Percentiles rank a stretch among this genome's conserved stretches.
Evolutionary conservation across 2,888 invertebrate genomes (phyloP).

Genomic region (Drosophila merina): DNA sequence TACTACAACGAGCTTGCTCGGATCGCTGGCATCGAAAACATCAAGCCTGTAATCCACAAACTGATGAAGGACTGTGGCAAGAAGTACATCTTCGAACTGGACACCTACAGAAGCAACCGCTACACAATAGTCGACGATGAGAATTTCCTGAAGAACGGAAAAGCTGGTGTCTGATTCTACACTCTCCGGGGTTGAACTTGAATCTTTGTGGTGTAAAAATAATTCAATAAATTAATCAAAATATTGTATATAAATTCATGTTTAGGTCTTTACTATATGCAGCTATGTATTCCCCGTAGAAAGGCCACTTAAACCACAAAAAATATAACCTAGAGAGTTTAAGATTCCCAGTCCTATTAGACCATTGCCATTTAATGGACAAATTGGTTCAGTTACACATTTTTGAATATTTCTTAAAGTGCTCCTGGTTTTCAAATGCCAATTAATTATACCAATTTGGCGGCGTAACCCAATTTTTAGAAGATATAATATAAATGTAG

Average conservation of each 20-base stretch:
- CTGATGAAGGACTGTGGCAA: conserved; percentile 89
- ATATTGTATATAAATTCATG: neutral
- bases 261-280: no score
- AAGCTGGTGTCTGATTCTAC: conserved; percentile 2
- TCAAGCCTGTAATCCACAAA: conserved; percentile 88
- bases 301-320: no score
- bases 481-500: no score
- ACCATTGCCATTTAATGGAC: no score
- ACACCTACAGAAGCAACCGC: conserved; percentile 86
- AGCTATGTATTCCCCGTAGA: no score
- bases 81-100: conserved; percentile 87
- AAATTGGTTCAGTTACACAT: no score
- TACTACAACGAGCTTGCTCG: conserved; percentile 89
- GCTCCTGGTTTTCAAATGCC: no score
- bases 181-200: neutral
- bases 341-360: no score
- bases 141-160: conserved; percentile 73
- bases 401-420: no score
- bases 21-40: conserved; percentile 86
- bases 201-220: neutral
- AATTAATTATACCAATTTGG: no score
- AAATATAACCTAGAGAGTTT: no score
- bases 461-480: no score
- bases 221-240: conserved; percentile 6
- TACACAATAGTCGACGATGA: conserved; percentile 88